phyloP scores from a whole-genome alignment of 64 coral and sea anemone species.

The Pocillopora damicornis region DNA sequence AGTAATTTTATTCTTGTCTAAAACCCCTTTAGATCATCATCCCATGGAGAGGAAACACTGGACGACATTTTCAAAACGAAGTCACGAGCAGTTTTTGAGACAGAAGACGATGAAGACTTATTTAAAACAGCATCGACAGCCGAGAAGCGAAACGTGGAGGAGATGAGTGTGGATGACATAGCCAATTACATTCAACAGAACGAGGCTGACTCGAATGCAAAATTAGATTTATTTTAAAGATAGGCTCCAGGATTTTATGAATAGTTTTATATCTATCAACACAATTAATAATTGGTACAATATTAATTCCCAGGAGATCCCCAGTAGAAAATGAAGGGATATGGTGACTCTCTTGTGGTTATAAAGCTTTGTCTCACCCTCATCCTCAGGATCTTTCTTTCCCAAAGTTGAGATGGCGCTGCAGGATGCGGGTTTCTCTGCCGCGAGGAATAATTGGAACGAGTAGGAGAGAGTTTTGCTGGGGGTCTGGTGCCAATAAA shows the following conservation, averaged over 20 bases:
- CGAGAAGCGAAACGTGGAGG: constrained; percentile 15
- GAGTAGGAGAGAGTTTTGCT: too few species aligned
- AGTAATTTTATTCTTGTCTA: not conserved
- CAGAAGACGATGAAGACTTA: constrained; percentile 78
- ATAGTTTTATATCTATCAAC: not conserved
- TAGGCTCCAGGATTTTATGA: not conserved
- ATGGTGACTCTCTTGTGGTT: too few species aligned
- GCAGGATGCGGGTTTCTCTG: too few species aligned
- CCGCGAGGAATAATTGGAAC: too few species aligned
- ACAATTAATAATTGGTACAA: not conserved
- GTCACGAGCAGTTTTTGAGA: constrained; percentile 30
- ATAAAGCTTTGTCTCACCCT: too few species aligned
- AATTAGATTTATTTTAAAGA: constrained; percentile 73
- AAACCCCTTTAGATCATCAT: constrained; percentile 50
- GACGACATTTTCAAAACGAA: constrained; percentile 88
- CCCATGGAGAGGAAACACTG: constrained; percentile 74
- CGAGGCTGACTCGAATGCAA: constrained; percentile 48
- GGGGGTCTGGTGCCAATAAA: too few species aligned
- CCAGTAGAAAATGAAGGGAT: too few species aligned
- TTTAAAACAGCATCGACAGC: constrained; percentile 46
- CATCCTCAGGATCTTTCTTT: too few species aligned
- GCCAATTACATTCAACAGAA: constrained; percentile 85
- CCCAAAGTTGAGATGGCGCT: too few species aligned
- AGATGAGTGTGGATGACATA: constrained; percentile 77
- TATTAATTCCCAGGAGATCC: too few species aligned